Base-by-base conservation (phyloP, 2,888 invertebrate species). In the Leptopilina syphax region DNA sequence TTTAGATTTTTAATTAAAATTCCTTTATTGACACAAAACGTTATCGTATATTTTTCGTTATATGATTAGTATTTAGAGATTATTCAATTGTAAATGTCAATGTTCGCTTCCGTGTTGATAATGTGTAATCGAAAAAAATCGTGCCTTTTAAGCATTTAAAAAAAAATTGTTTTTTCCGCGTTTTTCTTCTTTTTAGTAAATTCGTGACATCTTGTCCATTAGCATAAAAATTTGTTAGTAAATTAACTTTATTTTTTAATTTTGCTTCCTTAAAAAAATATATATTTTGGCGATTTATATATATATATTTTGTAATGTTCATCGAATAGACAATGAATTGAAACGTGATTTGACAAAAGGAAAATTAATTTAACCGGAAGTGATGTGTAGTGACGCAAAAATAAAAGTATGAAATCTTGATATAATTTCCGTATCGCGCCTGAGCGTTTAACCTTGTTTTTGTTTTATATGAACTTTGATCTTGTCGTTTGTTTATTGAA, bases 391-490 rank as follows among this genome's bases (percentile, higher is more conserved):
- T 7, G 60, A n/a, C n/a, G 60, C 13, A 60, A 60, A 57, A 54
- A 73, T 54, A 73, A 73, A 73, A 4, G 34, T 3, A 73, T 50
- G 13, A 8, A 27, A n/a, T 24, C 27, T 70, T 50, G 50, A 50
- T 57, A 44, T 44, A 44, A 24, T 73, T 73, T 73, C 70, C 70
- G 70, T 54, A 13, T 73, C 13, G 54, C 8, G 34, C 34, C 34
- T 34, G n/a, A 1, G 12, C 13, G 13, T 57, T 50, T 73, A 34
- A 7, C 70, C 57, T 73, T 73, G 54, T 44, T 44, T 73, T 73
- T 34, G 13, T 54, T 73, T 44, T 44, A 44, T 8, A 44, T 57
- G 34, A 73, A 73, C 70, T 73, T 73, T 8, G 70, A 73, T 57
- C 54, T 54, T 54, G 13, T 44, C 13, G 54, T 54, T 57, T 8